phyloP scores from a whole-genome alignment of 2,888 invertebrate species.

The Phaedon cochleariae region DNA sequence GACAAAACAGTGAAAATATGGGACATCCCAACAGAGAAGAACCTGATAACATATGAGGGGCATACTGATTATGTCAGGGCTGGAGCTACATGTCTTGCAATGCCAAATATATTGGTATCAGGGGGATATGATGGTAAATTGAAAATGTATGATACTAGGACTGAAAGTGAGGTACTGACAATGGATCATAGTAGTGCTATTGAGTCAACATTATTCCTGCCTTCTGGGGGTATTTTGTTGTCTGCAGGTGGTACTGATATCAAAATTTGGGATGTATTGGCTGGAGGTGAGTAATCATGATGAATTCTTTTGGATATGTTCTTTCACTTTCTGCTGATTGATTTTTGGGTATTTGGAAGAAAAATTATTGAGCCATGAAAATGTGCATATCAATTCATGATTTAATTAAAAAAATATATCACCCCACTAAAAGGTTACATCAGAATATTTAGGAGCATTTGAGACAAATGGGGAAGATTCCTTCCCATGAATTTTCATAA shows the following conservation, averaged over 20 bases:
- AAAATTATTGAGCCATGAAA: too few species aligned
- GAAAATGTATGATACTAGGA: slow-evolving; percentile 87
- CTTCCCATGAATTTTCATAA: too few species aligned
- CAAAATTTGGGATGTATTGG: slow-evolving; percentile 91
- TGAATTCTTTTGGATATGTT: too few species aligned
- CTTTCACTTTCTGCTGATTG: too few species aligned
- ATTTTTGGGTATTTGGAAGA: too few species aligned
- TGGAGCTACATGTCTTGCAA: slow-evolving; percentile 80
- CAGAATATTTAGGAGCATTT: too few species aligned
- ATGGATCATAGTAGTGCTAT: slow-evolving; percentile 91
- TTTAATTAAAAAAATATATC: too few species aligned
- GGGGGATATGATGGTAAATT: slow-evolving; percentile 91
- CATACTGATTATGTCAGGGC: slow-evolving; percentile 87
- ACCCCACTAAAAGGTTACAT: too few species aligned
- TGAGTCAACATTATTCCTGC: slow-evolving; percentile 87
- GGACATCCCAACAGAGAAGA: slow-evolving; percentile 88
- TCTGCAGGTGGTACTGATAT: slow-evolving; percentile 85
- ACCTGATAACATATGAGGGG: slow-evolving; percentile 71
- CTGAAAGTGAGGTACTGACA: slow-evolving; percentile 72
- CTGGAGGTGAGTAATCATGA: slow-evolving; percentile 73
- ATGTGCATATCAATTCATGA: too few species aligned
- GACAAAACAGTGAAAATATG: slow-evolving; percentile 88
- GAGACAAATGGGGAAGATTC: too few species aligned
- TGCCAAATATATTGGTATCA: slow-evolving; percentile 79
- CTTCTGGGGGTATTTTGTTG: slow-evolving; percentile 88